Percentiles rank a stretch among this genome's conserved stretches.
These are phyloP conservation scores for Andrena praecox DNA, from an alignment of 2,888 invertebrate species.

Conservation along the genomic window DNA sequence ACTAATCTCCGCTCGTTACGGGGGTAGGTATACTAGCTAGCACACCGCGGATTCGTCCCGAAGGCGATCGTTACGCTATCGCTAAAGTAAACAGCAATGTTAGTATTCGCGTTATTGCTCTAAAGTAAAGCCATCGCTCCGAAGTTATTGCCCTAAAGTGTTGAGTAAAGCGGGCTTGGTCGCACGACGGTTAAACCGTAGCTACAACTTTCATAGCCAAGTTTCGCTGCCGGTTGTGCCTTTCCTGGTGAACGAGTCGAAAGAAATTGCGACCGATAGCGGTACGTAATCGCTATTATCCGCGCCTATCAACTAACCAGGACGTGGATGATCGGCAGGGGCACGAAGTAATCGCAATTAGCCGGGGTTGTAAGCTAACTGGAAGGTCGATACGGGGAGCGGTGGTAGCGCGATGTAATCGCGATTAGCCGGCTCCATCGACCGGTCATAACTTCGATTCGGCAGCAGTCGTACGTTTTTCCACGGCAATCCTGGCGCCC, in stretches of 20 bases:
- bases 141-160: too few relatives aligned
- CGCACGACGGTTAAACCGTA: too few relatives aligned
- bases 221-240: not conserved
- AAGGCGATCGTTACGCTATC: too few relatives aligned
- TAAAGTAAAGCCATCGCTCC: too few relatives aligned
- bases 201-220: not conserved
- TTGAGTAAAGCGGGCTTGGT: too few relatives aligned
- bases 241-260: not conserved
- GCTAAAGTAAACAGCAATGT: too few relatives aligned
- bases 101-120: too few relatives aligned
- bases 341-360: conserved; percentile 53
- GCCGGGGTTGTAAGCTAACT: conserved; percentile 8
- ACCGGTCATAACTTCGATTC: conserved; percentile 26
- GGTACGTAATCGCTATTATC: conserved; percentile 49
- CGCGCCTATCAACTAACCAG: conserved; percentile 33
- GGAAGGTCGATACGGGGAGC: conserved; percentile 13
- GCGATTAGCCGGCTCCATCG: conserved; percentile 42
- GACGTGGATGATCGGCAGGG: conserved; percentile 48
- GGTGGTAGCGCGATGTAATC: conserved; percentile 30
- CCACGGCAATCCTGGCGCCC: conserved; percentile 1
- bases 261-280: conserved; percentile 41
- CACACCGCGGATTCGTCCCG: too few relatives aligned
- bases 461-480: conserved; percentile 18
- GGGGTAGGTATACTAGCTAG: too few relatives aligned
- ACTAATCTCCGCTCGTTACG: too few relatives aligned